A percentile compares a stretch with the other conserved stretches of the same genome.
These are phyloP conservation scores for Anolis apletophallus DNA, from an alignment of 2,797 vertebrate genomes.

Conservation along the genomic window DNA sequence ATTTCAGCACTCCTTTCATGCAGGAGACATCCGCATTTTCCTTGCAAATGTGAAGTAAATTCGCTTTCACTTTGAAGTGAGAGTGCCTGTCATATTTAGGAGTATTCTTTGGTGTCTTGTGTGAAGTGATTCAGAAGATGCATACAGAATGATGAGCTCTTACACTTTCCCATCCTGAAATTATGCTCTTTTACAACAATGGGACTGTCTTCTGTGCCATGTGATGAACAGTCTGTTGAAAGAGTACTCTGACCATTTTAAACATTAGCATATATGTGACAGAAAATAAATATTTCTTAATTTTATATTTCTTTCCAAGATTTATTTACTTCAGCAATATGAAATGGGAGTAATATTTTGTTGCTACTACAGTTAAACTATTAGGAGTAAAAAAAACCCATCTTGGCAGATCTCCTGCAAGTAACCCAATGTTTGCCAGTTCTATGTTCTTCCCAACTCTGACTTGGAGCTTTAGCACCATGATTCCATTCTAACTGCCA, in stretches of 20 bases:
- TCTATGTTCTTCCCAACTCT: no score
- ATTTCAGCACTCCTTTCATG: constrained; percentile 40
- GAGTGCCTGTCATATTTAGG: not conserved
- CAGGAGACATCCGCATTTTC: not conserved
- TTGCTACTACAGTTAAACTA: no score
- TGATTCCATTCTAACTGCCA: no score
- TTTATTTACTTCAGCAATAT: not conserved
- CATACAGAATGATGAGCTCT: not conserved
- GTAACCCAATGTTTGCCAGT: no score
- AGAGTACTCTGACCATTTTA: not conserved
- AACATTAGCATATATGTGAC: not conserved
- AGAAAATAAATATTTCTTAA: not conserved
- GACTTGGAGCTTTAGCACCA: no score
- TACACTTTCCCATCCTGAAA: not conserved
- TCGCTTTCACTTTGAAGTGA: not conserved
- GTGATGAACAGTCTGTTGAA: not conserved
- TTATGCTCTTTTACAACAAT: not conserved
- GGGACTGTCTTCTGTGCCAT: not conserved
- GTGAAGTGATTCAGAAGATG: not conserved
- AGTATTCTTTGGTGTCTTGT: not conserved
- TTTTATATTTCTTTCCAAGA: no score
- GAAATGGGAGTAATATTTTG: no score
- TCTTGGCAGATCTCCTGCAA: no score
- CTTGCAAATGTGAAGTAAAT: not conserved
- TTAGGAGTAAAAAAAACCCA: no score